Evolutionary conservation across 2,888 invertebrate species (phyloP).

Genomic region (Microdon myrmicae): DNA sequence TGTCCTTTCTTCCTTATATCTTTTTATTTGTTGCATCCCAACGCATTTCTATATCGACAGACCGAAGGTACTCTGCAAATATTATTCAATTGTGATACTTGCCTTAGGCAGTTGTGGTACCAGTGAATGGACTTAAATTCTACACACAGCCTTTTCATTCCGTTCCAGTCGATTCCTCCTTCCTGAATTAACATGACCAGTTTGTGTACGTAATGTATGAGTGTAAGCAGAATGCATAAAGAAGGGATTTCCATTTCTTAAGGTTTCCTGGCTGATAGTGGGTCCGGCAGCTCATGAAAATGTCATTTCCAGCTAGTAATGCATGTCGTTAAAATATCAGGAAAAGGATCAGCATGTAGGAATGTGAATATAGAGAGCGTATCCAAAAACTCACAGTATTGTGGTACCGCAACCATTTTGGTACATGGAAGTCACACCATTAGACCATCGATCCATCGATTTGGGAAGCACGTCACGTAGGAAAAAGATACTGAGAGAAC

Average conservation of each 20-base stretch:
- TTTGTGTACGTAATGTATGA: conserved; percentile 4
- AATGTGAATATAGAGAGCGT: conserved; percentile 1
- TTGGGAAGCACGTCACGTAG: too few species aligned
- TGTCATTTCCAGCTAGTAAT: conserved; percentile 29
- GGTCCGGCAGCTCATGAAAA: conserved; percentile 23
- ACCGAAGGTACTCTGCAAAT: conserved; percentile 37
- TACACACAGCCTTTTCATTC: conserved; percentile 35
- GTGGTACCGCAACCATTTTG: too few species aligned
- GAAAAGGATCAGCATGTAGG: conserved; percentile 12
- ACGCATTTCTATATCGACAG: conserved; percentile 15
- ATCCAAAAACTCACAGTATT: conserved; percentile 11
- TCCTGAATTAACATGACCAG: background rate
- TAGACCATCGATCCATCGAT: too few species aligned
- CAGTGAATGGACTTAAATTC: conserved; percentile 37
- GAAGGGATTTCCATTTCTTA: background rate
- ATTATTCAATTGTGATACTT: conserved; percentile 46
- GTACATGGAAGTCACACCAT: too few species aligned
- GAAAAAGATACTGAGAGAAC: too few species aligned
- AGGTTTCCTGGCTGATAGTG: conserved; percentile 18
- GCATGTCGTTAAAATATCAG: conserved; percentile 24
- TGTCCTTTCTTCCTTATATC: too few species aligned
- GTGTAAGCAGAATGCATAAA: background rate
- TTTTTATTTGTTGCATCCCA: conserved; percentile 7
- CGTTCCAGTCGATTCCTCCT: conserved; percentile 5
- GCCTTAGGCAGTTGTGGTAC: conserved; percentile 39